Evolutionary conservation across 2,888 invertebrate genomes (phyloP), one percentile per base, ranked within the genome.

Genomic region (Crioceris asparagi): DNA sequence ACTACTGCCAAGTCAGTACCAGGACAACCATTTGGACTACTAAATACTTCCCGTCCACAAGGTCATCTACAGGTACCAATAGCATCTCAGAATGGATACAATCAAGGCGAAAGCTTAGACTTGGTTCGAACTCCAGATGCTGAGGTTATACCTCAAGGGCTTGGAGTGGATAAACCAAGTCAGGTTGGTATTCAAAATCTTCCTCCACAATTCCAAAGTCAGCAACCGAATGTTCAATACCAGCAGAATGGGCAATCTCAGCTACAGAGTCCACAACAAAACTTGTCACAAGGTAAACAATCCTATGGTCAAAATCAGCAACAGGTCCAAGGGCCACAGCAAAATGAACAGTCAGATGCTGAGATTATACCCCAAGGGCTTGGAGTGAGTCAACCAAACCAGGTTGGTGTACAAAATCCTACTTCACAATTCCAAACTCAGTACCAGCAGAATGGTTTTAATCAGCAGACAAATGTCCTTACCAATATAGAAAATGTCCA

Each of bases 1-100:
- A 68, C 70, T 3, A 69, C 71, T 2, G 65, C 69, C 0, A 65
- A 52, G 46, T 47, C 66, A 8, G 49, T 50, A 40, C 57, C 62
- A 35, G 44, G 55, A 48, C 56, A 56, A 29, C 46, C 46, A n/a
- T 55, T 56, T 42, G 48, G 53, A 29, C 46, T 52, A 4, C 29
- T 32, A n/a, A 26, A 18, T 12, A 36, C 32, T 36, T 40, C 32
- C 25, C 33, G 29, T 7, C 40, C 43, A 17, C n/a, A 8, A 35
- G 21, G n/a, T n/a, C n/a, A n/a, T n/a, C n/a, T n/a, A n/a, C n/a
- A n/a, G n/a, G n/a, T n/a, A n/a, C n/a, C n/a, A n/a, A n/a, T n/a
- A n/a, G n/a, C n/a, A n/a, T n/a, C n/a, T n/a, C n/a, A n/a, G n/a
- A n/a, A n/a, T n/a, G n/a, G n/a, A n/a, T n/a, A n/a, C n/a, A n/a